phyloP scores from a whole-genome alignment of 2,113 vertebrate genomes.

The Ifrita kowaldi region DNA sequence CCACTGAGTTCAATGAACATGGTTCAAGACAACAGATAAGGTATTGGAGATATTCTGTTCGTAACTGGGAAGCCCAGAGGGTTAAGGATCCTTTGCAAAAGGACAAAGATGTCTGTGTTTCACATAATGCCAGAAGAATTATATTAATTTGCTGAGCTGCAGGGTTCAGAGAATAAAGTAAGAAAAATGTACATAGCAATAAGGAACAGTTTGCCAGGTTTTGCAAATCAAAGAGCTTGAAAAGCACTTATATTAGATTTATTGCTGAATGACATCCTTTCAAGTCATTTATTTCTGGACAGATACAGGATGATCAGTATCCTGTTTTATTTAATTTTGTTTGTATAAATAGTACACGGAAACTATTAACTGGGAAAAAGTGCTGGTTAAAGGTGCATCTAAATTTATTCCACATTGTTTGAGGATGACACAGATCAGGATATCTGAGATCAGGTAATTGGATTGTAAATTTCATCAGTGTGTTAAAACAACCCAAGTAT shows the following conservation, averaged over 20 bases:
- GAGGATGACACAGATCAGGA: not conserved
- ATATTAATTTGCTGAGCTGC: not conserved
- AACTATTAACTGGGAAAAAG: not conserved
- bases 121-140: not conserved
- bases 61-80: not conserved
- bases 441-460: not conserved
- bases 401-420: not conserved
- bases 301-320: not conserved
- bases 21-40: not conserved
- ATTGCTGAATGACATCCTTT: not conserved
- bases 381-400: not conserved
- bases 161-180: not conserved
- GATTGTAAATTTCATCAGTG: not conserved
- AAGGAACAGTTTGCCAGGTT: not conserved
- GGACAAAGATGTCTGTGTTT: constrained; percentile 29
- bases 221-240: constrained; percentile 4
- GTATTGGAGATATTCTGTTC: not conserved
- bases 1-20: not conserved
- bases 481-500: not conserved
- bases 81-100: not conserved
- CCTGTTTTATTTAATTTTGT: not conserved
- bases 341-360: not conserved
- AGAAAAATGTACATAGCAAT: not conserved
- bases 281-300: not conserved
- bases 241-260: constrained; percentile 17